Percentiles rank a stretch among this genome's conserved stretches.
phyloP scores from a whole-genome alignment of 1,140 invertebrate genomes.

The Rhopalosiphum padi region DNA sequence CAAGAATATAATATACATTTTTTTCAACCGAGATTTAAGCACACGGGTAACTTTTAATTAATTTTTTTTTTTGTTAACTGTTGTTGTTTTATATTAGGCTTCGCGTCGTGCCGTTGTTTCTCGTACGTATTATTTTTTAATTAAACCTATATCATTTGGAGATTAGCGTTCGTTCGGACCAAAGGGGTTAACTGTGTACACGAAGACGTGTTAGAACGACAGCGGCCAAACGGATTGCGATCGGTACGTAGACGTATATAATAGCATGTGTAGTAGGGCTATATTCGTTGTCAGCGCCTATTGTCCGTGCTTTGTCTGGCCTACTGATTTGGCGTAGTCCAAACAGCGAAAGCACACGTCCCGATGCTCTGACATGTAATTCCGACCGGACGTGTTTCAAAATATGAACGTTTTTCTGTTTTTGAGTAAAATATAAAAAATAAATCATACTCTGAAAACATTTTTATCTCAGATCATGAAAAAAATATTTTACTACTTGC shows the following conservation, averaged over 20 bases:
- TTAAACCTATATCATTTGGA: slow-evolving; percentile 46
- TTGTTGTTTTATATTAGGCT: slow-evolving; percentile 25
- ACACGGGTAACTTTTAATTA: slow-evolving; percentile 43
- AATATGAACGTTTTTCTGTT: background rate
- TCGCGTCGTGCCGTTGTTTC: background rate
- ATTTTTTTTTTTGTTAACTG: slow-evolving; percentile 32
- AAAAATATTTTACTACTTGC: background rate
- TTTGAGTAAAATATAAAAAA: background rate
- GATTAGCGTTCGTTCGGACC: slow-evolving; percentile 4
- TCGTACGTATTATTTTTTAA: slow-evolving; percentile 54
- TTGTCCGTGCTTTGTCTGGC: background rate
- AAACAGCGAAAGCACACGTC: background rate
- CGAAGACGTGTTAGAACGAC: slow-evolving; percentile 37
- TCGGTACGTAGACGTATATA: background rate
- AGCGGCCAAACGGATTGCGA: background rate
- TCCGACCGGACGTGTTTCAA: background rate
- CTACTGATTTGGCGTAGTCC: background rate
- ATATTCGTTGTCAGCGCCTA: background rate
- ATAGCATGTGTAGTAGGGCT: background rate
- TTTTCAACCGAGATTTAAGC: background rate
- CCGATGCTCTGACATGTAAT: background rate
- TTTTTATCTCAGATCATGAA: background rate
- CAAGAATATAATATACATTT: background rate
- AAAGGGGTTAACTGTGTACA: background rate
- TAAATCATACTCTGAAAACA: background rate